phyloP scores from a whole-genome alignment of 2,113 vertebrate genomes.

The Notarius lentiginosus region DNA sequence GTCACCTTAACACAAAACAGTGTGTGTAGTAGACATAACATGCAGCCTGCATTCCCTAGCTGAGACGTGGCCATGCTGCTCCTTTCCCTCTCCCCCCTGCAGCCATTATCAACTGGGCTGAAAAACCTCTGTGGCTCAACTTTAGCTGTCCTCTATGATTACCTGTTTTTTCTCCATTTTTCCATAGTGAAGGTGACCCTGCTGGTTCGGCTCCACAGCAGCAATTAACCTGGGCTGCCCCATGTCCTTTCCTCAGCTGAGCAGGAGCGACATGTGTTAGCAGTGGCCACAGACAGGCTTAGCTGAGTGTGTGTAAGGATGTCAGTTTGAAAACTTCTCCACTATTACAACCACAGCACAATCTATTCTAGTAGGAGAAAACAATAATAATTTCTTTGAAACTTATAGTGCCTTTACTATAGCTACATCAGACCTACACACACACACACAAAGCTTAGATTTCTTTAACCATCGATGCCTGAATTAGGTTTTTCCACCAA shows the following conservation, averaged over 20 bases:
- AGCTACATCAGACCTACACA: conserved; percentile 15
- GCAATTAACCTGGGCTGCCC: conserved; percentile 71
- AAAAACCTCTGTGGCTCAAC: conserved; percentile 50
- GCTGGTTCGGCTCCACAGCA: conserved; percentile 65
- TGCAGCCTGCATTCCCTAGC: conserved; percentile 68
- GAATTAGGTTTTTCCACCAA: neutral
- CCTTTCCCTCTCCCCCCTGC: conserved; percentile 43
- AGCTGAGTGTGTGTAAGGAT: conserved; percentile 20
- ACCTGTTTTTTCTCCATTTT: conserved; percentile 47
- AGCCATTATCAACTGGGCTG: conserved; percentile 57
- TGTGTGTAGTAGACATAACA: conserved; percentile 83
- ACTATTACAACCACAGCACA: conserved; percentile 12
- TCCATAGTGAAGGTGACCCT: conserved; percentile 62
- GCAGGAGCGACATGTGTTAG: conserved; percentile 45
- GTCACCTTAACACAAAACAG: conserved; percentile 81
- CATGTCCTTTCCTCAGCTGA: conserved; percentile 46
- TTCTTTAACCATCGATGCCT: neutral
- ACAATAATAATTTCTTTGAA: conserved; percentile 24
- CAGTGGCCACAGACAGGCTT: conserved; percentile 43
- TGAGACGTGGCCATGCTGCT: conserved; percentile 62
- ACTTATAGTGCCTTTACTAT: neutral
- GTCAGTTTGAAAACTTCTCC: conserved; percentile 26
- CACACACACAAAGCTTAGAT: neutral
- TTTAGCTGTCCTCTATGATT: conserved; percentile 59
- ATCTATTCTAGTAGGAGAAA: conserved; percentile 1